Percentiles rank a stretch among this genome's conserved stretches.
Evolutionary conservation across 2,888 invertebrate species (phyloP).

Genomic region (Tenthredo distinguenda): DNA sequence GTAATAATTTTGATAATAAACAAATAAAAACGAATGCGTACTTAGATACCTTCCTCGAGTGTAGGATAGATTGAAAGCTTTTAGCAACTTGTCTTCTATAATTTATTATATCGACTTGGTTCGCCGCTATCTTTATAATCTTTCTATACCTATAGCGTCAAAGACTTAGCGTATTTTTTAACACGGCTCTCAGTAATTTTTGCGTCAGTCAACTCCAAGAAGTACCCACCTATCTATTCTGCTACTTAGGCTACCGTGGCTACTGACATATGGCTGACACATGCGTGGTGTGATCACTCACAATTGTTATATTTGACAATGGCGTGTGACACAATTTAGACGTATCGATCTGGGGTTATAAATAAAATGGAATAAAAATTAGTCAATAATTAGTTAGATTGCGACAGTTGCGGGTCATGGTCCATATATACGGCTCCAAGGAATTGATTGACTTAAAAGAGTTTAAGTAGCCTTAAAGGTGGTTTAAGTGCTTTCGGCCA

Average conservation of each 20-base stretch:
- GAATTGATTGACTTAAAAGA: constrained; percentile 45
- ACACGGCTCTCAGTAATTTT: background rate
- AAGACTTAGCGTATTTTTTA: background rate
- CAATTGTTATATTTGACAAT: constrained; percentile 22
- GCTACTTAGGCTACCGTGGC: background rate
- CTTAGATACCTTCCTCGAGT: background rate
- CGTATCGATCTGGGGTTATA: background rate
- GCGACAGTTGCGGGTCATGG: constrained; percentile 38
- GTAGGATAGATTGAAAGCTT: background rate
- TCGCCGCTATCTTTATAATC: background rate
- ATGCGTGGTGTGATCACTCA: background rate
- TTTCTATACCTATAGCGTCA: background rate
- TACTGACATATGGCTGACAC: background rate
- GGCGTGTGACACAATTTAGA: background rate
- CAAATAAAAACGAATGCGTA: background rate
- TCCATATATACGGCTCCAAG: background rate
- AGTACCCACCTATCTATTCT: background rate
- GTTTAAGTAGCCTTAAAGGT: constrained; percentile 35
- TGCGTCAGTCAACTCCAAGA: background rate
- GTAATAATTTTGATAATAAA: background rate
- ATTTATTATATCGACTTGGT: background rate
- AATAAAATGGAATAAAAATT: constrained; percentile 5
- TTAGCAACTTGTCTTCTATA: background rate
- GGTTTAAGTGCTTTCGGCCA: constrained; percentile 45
- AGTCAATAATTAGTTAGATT: constrained; percentile 13